These are phyloP conservation scores for Varanus komodoensis DNA, from an alignment of 2,113 vertebrate genomes.

Conservation along the genomic window DNA sequence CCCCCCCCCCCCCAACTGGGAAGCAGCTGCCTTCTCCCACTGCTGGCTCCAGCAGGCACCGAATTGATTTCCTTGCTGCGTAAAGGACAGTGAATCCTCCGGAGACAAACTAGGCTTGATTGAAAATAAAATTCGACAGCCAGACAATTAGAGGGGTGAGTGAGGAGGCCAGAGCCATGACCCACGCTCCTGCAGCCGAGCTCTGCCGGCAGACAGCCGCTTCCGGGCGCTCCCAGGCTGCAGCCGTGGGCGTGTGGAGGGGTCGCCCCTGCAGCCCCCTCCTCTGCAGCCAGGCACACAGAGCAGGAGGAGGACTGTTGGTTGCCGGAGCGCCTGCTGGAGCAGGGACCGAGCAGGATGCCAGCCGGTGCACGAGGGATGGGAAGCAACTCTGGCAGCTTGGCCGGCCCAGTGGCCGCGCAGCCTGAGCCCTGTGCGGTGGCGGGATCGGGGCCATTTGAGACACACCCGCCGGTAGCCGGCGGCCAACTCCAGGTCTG, in stretches of 20 bases:
- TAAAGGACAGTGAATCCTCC: not conserved
- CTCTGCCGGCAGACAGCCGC: not conserved
- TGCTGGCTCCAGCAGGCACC: not conserved
- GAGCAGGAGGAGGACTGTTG: not conserved
- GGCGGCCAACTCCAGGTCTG: no score
- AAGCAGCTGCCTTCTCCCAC: not conserved
- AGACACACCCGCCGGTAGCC: no score
- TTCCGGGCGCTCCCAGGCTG: not conserved
- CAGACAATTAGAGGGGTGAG: not conserved
- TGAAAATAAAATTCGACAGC: conserved; percentile 22
- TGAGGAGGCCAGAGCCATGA: not conserved
- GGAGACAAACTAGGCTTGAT: not conserved
- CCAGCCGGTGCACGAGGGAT: no score
- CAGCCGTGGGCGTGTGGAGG: not conserved
- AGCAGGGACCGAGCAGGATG: no score
- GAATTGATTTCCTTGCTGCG: not conserved
- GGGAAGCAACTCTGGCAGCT: no score
- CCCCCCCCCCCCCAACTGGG: no score
- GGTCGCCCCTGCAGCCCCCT: no score
- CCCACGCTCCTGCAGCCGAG: not conserved
- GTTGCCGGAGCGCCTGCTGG: no score
- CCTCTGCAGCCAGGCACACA: not conserved
- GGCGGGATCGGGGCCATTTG: no score
- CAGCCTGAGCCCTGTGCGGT: no score
- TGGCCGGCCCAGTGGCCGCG: no score